phyloP scores from a whole-genome alignment of 2,797 vertebrate genomes.

The Crypturellus tataupa region DNA sequence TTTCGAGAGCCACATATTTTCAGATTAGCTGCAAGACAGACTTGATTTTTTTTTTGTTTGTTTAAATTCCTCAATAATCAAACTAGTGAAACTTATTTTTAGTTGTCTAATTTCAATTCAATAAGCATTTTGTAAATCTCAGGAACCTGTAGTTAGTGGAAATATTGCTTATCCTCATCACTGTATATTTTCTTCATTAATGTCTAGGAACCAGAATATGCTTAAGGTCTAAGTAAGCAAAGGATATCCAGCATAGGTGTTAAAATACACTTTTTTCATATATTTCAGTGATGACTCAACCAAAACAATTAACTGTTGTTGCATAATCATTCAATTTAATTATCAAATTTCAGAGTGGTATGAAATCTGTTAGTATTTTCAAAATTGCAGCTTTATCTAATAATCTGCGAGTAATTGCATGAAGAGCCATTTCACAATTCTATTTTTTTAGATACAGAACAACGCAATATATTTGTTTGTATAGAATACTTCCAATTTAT shows the following conservation, averaged over 20 bases:
- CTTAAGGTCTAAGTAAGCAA: neutral
- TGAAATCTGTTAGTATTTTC: neutral
- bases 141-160: neutral
- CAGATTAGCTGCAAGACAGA: slow-evolving; percentile 31
- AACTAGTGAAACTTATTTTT: neutral
- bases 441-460: neutral
- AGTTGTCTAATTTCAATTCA: neutral
- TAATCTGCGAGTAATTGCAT: neutral
- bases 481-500: neutral
- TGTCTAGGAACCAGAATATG: neutral
- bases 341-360: neutral
- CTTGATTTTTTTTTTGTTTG: neutral
- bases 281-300: neutral
- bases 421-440: neutral
- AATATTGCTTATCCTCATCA: neutral
- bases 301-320: neutral
- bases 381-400: neutral
- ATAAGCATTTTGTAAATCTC: neutral
- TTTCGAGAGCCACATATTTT: neutral
- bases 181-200: neutral
- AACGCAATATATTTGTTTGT: neutral
- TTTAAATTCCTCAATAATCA: neutral
- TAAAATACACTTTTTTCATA: neutral
- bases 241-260: neutral
- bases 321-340: slow-evolving; percentile 18